phyloP scores from a whole-genome alignment of 2,797 vertebrate species.

The Pseudochromis fuscus region DNA sequence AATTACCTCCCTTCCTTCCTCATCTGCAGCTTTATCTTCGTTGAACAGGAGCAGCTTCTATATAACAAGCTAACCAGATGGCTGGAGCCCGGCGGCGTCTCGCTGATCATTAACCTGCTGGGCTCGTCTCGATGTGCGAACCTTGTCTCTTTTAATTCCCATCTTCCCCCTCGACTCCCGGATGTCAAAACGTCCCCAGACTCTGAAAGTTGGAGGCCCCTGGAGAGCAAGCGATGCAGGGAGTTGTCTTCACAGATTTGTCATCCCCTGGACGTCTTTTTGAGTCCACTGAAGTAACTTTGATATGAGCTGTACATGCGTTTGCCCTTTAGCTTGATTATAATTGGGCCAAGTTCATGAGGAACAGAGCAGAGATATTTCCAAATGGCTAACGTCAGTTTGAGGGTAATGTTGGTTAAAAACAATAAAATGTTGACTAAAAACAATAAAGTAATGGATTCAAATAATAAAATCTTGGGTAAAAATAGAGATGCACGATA shows the following conservation, averaged over 20 bases:
- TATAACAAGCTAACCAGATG: conserved; percentile 60
- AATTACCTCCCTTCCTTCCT: conserved; percentile 26
- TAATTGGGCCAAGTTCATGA: neutral
- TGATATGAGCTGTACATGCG: neutral
- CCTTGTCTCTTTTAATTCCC: conserved; percentile 53
- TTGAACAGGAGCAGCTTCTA: conserved; percentile 43
- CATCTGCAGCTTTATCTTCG: conserved; percentile 21
- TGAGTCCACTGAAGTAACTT: neutral
- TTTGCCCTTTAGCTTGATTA: neutral
- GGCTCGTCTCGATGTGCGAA: conserved; percentile 39
- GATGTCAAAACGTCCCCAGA: conserved; percentile 53
- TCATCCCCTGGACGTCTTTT: neutral
- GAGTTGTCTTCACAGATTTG: conserved; percentile 10
- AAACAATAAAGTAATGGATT: no score
- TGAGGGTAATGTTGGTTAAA: no score
- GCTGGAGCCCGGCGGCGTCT: conserved; percentile 35
- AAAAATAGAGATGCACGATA: no score
- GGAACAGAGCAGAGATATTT: neutral
- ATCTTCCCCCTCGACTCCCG: conserved; percentile 29
- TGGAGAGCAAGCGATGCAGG: neutral
- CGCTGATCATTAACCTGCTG: conserved; percentile 62
- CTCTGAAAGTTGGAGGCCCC: conserved; percentile 21
- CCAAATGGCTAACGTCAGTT: neutral
- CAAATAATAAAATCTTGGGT: no score
- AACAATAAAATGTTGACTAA: no score